These are phyloP conservation scores for Hemithea aestivaria DNA, from an alignment of 2,888 invertebrate genomes.

Conservation along the genomic window DNA sequence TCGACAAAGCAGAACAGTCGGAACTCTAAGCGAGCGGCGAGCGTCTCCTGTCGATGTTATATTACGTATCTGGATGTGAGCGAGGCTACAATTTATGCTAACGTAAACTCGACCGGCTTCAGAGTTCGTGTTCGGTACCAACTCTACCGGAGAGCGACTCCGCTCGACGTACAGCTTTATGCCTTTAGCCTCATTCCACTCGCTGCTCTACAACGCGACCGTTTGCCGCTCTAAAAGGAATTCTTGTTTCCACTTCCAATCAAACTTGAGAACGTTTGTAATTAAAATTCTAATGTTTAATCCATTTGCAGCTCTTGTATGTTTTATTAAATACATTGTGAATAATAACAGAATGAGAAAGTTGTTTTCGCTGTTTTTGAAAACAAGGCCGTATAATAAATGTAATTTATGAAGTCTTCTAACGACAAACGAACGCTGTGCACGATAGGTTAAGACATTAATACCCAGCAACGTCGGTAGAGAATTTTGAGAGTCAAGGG, in stretches of 20 bases:
- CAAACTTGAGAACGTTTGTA: slow-evolving; percentile 38
- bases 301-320: slow-evolving; percentile 12
- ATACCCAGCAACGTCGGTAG: slow-evolving; percentile 69
- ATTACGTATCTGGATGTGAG: slow-evolving; percentile 37
- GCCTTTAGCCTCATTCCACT: slow-evolving; percentile 38
- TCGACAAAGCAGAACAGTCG: slow-evolving; percentile 51
- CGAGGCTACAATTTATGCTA: slow-evolving; percentile 53
- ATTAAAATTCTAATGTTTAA: slow-evolving; percentile 39
- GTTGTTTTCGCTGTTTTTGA: slow-evolving; percentile 19
- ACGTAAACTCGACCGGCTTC: slow-evolving; percentile 47
- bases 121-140: slow-evolving; percentile 19
- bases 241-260: slow-evolving; percentile 40
- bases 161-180: slow-evolving; percentile 41
- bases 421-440: slow-evolving; percentile 38
- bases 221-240: slow-evolving; percentile 33
- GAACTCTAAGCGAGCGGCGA: slow-evolving; percentile 38
- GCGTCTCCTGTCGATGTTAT: slow-evolving; percentile 55
- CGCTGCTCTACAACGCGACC: slow-evolving; percentile 29
- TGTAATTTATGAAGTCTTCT: too few species aligned
- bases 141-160: slow-evolving; percentile 23
- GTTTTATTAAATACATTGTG: slow-evolving; percentile 7
- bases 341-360: slow-evolving; percentile 20
- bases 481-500: slow-evolving; percentile 78
- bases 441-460: slow-evolving; percentile 65
- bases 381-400: slow-evolving; percentile 35